These are phyloP conservation scores for Bufo bufo DNA, from an alignment of 2,113 vertebrate species.

Conservation along the genomic window DNA sequence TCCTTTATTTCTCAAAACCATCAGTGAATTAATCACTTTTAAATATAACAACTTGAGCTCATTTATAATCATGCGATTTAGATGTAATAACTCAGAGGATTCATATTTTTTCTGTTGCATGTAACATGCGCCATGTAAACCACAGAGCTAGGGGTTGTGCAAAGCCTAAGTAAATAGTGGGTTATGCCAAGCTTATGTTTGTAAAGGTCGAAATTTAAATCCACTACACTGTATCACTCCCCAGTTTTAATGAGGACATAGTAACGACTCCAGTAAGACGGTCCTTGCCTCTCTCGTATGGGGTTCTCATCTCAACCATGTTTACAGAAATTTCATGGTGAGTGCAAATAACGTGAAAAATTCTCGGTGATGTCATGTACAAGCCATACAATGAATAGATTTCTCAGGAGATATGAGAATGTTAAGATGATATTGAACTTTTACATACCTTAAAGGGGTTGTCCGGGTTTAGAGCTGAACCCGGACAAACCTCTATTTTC, in stretches of 20 bases:
- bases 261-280: not conserved
- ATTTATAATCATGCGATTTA: conserved; percentile 55
- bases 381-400: not conserved
- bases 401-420: not conserved
- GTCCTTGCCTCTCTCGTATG: not conserved
- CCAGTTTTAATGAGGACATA: conserved; percentile 7
- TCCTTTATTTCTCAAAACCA: conserved; percentile 56
- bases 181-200: not conserved
- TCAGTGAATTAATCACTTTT: conserved; percentile 66
- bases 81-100: conserved; percentile 37
- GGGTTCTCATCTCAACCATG: not conserved
- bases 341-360: not conserved
- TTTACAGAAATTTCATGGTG: not conserved
- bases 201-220: not conserved
- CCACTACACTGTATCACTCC: not conserved
- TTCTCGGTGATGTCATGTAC: not conserved
- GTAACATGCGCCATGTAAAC: conserved; percentile 3
- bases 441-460: not conserved
- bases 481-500: no score
- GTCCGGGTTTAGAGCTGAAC: no score
- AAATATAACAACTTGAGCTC: conserved; percentile 65
- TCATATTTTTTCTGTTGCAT: conserved; percentile 26
- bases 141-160: not conserved
- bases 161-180: conserved; percentile 14
- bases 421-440: not conserved